Evolutionary conservation across 2,797 vertebrate genomes (phyloP).

Genomic region (Coregonus sp.): DNA sequence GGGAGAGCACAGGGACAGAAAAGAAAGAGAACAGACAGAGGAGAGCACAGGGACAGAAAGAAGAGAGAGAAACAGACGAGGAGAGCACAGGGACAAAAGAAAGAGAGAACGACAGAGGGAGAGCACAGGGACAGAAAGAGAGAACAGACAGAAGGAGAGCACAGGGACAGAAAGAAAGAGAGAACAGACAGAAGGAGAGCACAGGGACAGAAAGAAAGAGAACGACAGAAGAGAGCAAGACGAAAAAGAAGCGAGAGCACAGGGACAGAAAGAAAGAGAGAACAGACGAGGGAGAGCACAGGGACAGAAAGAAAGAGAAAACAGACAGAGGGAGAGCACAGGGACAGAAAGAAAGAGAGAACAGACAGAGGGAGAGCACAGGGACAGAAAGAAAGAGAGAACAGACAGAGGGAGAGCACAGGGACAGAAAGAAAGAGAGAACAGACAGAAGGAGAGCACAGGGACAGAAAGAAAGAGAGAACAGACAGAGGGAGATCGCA

Average conservation of each 20-base stretch:
- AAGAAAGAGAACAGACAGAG: not conserved
- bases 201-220: not conserved
- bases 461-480: not conserved
- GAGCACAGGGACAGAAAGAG: no score
- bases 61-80: slow-evolving; percentile 4
- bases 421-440: not conserved
- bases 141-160: no score
- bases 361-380: not conserved
- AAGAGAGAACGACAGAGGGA: no score
- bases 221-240: no score
- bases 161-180: no score
- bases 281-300: no score
- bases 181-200: not conserved
- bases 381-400: not conserved
- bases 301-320: not conserved
- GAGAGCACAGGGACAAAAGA: not conserved
- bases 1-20: not conserved
- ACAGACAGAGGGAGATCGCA: slow-evolving; percentile 9
- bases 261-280: no score
- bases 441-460: not conserved
- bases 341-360: not conserved
- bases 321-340: slow-evolving; percentile 4
- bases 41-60: no score
- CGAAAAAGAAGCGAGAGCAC: no score
- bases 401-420: no score